Conservation (phyloP, 1,140 invertebrate species). For the Tetranychus cinnabarinus region DNA sequence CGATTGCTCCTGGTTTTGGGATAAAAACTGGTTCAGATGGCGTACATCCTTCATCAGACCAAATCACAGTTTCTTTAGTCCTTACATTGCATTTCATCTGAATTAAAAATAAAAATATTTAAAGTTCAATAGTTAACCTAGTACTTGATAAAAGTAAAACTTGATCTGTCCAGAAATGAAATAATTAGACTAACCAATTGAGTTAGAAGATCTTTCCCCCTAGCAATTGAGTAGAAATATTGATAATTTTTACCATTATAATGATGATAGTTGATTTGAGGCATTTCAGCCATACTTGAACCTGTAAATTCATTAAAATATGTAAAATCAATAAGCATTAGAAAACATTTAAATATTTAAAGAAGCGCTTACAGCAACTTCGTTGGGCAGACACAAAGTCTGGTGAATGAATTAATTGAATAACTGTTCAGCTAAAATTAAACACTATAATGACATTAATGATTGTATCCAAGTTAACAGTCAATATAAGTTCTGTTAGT, state of each 20-base stretch:
- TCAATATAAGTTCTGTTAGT: too few species aligned
- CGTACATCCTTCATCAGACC: conserved; percentile 44
- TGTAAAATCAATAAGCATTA: too few species aligned
- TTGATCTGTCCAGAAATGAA: background rate
- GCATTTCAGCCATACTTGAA: conserved; percentile 32
- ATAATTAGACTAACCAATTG: background rate
- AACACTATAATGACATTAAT: too few species aligned
- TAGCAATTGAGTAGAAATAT: conserved; percentile 31
- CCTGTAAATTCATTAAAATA: background rate
- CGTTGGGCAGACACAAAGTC: too few species aligned
- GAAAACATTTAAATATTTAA: too few species aligned
- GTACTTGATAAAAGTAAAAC: background rate
- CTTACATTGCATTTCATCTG: conserved; percentile 16
- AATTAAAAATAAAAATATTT: background rate
- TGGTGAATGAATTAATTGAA: too few species aligned
- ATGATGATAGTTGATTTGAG: conserved; percentile 44
- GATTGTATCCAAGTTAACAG: too few species aligned
- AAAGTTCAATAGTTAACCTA: background rate
- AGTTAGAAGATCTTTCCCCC: conserved; percentile 13
- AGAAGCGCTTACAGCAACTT: too few species aligned
- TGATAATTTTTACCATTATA: conserved; percentile 30
- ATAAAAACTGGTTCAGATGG: conserved; percentile 34
- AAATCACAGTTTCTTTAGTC: conserved; percentile 34
- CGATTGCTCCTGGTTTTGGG: conserved; percentile 13
- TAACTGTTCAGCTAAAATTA: too few species aligned